These are phyloP conservation scores for Gryllus longicercus DNA, from an alignment of 2,888 invertebrate genomes.

Conservation along the genomic window DNA sequence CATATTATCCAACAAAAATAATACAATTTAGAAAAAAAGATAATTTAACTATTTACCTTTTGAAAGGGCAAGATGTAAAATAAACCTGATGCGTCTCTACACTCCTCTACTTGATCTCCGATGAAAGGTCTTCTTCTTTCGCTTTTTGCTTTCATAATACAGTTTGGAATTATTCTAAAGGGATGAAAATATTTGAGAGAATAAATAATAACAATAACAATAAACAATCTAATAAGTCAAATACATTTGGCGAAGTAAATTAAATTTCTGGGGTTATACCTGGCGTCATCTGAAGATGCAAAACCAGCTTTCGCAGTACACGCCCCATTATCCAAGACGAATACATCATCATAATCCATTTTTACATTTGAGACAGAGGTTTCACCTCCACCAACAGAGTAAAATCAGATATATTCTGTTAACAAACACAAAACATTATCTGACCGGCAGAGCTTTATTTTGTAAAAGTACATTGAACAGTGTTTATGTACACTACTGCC, in stretches of 20 bases:
- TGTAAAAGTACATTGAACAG: too few relatives aligned
- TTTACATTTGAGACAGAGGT: too few relatives aligned
- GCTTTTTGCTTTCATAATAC: constrained; percentile 96
- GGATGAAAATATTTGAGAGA: constrained; percentile 27
- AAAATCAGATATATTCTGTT: too few relatives aligned
- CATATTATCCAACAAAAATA: not conserved
- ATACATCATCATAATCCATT: not conserved
- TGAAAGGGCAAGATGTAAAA: constrained; percentile 93
- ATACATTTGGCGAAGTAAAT: not conserved
- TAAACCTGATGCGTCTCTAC: constrained; percentile 90
- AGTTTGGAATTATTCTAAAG: constrained; percentile 78
- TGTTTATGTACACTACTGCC: too few relatives aligned
- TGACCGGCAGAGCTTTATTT: too few relatives aligned
- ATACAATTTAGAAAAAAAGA: not conserved
- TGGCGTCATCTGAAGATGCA: constrained; percentile 63
- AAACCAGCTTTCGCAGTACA: constrained; percentile 83
- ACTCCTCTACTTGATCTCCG: constrained; percentile 92
- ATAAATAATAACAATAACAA: too few relatives aligned
- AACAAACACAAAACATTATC: too few relatives aligned
- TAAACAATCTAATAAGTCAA: not conserved
- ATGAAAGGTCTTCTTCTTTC: constrained; percentile 91
- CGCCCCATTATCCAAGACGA: constrained; percentile 84
- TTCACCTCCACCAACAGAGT: too few relatives aligned
- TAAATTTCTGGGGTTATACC: constrained; percentile 47
- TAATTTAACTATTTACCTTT: constrained; percentile 52